Percentiles rank a stretch among this genome's conserved stretches.
These are phyloP conservation scores for Uromys caudimaculatus DNA, from an alignment of 2,797 vertebrate genomes.

Conservation along the genomic window DNA sequence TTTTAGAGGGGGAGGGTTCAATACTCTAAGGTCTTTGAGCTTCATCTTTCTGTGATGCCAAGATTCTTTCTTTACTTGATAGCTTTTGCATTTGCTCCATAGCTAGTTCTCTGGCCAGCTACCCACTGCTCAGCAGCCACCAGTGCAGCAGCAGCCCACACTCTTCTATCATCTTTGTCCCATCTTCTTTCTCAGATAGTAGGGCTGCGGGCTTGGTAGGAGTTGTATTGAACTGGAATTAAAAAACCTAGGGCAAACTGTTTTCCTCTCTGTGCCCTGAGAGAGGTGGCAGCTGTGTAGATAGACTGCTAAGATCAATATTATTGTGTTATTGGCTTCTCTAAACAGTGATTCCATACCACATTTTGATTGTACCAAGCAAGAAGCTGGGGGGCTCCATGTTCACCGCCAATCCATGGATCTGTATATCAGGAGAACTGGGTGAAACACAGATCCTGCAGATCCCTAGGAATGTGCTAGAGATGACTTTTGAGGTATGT, in stretches of 20 bases:
- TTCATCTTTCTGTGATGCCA: slow-evolving; percentile 16
- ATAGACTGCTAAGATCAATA: slow-evolving; percentile 19
- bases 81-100: neutral
- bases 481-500: slow-evolving; percentile 98
- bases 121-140: neutral
- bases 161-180: neutral
- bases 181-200: neutral
- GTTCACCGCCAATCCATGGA: slow-evolving; percentile 99
- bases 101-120: neutral
- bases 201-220: neutral
- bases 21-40: neutral
- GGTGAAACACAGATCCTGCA: slow-evolving; percentile 97
- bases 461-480: slow-evolving; percentile 95
- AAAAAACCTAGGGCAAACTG: neutral
- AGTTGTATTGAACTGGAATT: neutral
- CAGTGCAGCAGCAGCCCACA: neutral
- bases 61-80: neutral
- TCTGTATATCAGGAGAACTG: slow-evolving; percentile 98
- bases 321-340: slow-evolving; percentile 20
- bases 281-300: neutral
- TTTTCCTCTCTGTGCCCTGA: neutral
- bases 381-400: slow-evolving; percentile 99
- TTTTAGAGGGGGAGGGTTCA: slow-evolving; percentile 19
- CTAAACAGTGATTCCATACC: slow-evolving; percentile 97
- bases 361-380: slow-evolving; percentile 96